A percentile compares a stretch with the other conserved stretches of the same genome.
These are phyloP conservation scores for Holacanthus passer DNA, from an alignment of 2,113 vertebrate genomes.

Conservation along the genomic window DNA sequence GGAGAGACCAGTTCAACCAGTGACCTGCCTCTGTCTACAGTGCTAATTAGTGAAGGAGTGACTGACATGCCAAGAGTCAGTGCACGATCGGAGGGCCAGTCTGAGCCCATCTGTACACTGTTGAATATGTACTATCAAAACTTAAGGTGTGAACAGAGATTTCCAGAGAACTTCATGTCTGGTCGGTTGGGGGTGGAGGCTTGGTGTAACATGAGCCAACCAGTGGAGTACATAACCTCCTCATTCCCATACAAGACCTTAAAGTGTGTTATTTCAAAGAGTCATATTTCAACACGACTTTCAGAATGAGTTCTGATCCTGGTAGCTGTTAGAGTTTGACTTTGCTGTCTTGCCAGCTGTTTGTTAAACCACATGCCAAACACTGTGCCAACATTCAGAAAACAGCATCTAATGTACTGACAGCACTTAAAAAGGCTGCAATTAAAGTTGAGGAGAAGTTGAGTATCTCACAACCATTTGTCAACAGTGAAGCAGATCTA, in stretches of 20 bases:
- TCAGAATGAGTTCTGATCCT: neutral
- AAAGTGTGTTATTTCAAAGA: slow-evolving; percentile 33
- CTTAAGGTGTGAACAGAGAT: neutral
- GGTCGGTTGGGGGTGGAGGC: neutral
- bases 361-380: neutral
- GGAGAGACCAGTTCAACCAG: slow-evolving; percentile 56
- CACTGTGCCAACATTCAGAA: neutral
- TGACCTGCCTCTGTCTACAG: slow-evolving; percentile 28
- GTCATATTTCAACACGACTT: slow-evolving; percentile 23
- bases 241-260: neutral
- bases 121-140: slow-evolving; percentile 11
- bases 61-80: slow-evolving; percentile 1
- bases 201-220: slow-evolving; percentile 37
- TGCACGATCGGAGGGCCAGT: neutral
- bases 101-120: neutral
- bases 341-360: neutral
- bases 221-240: neutral
- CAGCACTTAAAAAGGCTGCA: neutral
- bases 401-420: neutral
- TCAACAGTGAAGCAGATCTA: neutral
- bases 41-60: neutral
- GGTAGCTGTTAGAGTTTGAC: neutral
- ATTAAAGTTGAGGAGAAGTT: neutral
- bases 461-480: neutral
- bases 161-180: neutral